Conservation (phyloP, 2,797 vertebrate species). For the Xenentodon cancila region DNA sequence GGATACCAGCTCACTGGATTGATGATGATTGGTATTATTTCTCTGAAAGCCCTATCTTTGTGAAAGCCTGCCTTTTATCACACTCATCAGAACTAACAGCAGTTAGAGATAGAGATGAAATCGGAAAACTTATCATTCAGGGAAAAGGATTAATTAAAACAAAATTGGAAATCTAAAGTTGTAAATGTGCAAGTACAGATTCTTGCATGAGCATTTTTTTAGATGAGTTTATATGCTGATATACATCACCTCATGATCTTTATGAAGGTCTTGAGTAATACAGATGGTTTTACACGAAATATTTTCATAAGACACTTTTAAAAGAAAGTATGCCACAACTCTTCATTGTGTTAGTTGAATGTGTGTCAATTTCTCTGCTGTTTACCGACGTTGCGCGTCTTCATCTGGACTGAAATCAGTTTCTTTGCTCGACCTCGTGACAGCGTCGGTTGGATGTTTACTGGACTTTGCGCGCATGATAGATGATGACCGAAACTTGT, state of each 20-base stretch:
- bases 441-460: background rate
- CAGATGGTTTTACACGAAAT: no score
- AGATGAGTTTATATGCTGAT: no score
- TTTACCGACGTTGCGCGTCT: no score
- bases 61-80: constrained; percentile 43
- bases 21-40: constrained; percentile 65
- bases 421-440: constrained; percentile 2
- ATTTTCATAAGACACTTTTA: no score
- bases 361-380: no score
- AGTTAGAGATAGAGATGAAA: constrained; percentile 13
- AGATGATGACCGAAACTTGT: constrained; percentile 31
- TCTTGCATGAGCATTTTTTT: no score
- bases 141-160: background rate
- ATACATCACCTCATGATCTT: no score
- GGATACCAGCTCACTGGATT: constrained; percentile 64
- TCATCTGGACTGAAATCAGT: background rate
- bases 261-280: no score
- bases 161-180: background rate
- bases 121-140: background rate
- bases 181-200: background rate
- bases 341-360: no score
- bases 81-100: constrained; percentile 26
- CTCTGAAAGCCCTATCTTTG: constrained; percentile 45
- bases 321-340: no score
- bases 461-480: constrained; percentile 25